Evolutionary conservation across 1,140 invertebrate genomes (phyloP).

Genomic region (Chymomyza costata): DNA sequence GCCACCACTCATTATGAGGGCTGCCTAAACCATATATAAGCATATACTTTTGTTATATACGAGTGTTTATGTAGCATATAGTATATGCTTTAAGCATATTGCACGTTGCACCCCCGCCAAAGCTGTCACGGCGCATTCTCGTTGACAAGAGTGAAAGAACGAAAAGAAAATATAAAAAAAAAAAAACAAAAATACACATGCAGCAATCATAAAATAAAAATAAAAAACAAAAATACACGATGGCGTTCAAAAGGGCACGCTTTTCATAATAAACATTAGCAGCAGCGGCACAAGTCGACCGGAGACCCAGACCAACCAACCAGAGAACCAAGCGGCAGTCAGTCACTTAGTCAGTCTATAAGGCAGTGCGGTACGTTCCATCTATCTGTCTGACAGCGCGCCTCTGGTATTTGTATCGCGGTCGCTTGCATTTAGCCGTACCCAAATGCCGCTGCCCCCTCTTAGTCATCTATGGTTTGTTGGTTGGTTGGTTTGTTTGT

Average conservation of each 20-base stretch:
- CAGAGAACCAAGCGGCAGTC: constrained; percentile 16
- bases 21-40: constrained; percentile 13
- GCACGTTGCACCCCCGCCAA: background rate
- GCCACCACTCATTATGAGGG: constrained; percentile 64
- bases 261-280: constrained; percentile 72
- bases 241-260: constrained; percentile 71
- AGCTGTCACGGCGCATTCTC: constrained; percentile 1
- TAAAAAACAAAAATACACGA: constrained; percentile 63
- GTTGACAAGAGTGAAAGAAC: constrained; percentile 34
- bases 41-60: no score
- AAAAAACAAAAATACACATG: constrained; percentile 33
- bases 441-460: constrained; percentile 13
- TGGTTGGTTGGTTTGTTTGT: constrained; percentile 48
- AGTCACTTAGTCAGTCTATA: constrained; percentile 3
- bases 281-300: background rate
- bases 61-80: no score
- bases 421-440: constrained; percentile 25
- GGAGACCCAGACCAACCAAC: constrained; percentile 6
- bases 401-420: constrained; percentile 1
- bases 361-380: background rate
- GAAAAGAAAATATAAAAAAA: constrained; percentile 41
- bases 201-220: constrained; percentile 34
- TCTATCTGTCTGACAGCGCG: background rate
- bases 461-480: constrained; percentile 32
- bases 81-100: no score